A percentile compares a stretch with the other conserved stretches of the same genome.
phyloP scores from a whole-genome alignment of 2,797 vertebrate genomes.

The Sebastes alutus region DNA sequence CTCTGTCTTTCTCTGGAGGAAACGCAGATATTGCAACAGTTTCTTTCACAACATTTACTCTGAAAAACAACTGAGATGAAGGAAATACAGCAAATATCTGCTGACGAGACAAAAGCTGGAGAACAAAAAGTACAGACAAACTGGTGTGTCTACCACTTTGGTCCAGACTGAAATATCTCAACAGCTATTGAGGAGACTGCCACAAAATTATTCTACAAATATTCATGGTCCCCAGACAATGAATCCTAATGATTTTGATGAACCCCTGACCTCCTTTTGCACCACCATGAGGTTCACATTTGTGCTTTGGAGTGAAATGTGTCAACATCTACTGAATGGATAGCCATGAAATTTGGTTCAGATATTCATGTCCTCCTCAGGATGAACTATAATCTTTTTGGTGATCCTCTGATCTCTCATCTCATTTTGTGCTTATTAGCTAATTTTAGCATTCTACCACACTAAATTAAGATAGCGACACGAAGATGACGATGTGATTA shows the following conservation, averaged over 20 bases:
- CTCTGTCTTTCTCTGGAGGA: background rate
- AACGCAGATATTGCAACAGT: slow-evolving; percentile 2
- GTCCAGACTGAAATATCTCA: too few relatives aligned
- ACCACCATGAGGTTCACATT: background rate
- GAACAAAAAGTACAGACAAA: background rate
- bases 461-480: accelerated
- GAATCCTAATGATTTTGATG: background rate
- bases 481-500: background rate
- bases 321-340: background rate
- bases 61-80: background rate
- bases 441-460: background rate
- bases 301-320: background rate
- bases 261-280: background rate
- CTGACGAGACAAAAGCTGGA: background rate
- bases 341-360: background rate
- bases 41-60: slow-evolving; percentile 17
- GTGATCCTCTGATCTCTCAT: background rate
- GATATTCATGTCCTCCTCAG: background rate
- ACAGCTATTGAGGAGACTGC: too few relatives aligned
- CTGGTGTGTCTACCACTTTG: accelerated
- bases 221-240: background rate
- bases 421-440: background rate
- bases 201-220: background rate
- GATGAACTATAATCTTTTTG: background rate
- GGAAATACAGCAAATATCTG: slow-evolving; percentile 5